Evolutionary conservation across 2,797 vertebrate genomes (phyloP), one percentile per base, ranked within the genome.

Genomic region (Neosilurus mollespiculum): DNA sequence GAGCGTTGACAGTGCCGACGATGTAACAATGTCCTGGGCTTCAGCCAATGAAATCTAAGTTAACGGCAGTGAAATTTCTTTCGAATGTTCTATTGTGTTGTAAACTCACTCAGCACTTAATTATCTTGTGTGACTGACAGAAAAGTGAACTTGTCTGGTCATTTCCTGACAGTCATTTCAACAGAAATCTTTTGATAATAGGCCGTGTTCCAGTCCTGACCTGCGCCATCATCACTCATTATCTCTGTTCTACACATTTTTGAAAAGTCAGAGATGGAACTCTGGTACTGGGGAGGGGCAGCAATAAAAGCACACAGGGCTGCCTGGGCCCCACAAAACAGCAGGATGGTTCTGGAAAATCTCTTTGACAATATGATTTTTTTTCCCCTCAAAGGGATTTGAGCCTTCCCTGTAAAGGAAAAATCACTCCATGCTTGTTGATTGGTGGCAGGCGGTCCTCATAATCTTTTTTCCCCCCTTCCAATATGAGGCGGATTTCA

Each of bases 271-370:
- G 2, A 69, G 15, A 26, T 58, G 53, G 51, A 24, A 18, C 24
- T 37, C 8, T 30, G 43, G 43, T 8, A 30, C 30, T 30, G 43
- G 43, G 43, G 43, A 4, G 43, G 56, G n/a, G 9, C 4, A 12
- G 37, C 49, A 75, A 75, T n/a, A 30, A 30, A 51, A 69, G 24
- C 30, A 30, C 82, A 54, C 15, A 59, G 54, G 20, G 56, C 67
- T 56, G 69, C 18, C 53, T 59, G 62, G 62, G 67, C 58, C 69
- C 51, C 59, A 81, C 65, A 59, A 34, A 82, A 81, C 73, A 85
- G 37, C n/a, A 72, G 72, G 73, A 59, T 43, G 61, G 73, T 51
- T 15, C 59, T 85, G 84, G 80, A 85, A 85, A 85, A 82, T 82
- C 49, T 71, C 59, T 71, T 81, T 78, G 64, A 58, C 43, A 69